Conservation (phyloP, 2,797 vertebrate genomes). For the Crenuchus spilurus region DNA sequence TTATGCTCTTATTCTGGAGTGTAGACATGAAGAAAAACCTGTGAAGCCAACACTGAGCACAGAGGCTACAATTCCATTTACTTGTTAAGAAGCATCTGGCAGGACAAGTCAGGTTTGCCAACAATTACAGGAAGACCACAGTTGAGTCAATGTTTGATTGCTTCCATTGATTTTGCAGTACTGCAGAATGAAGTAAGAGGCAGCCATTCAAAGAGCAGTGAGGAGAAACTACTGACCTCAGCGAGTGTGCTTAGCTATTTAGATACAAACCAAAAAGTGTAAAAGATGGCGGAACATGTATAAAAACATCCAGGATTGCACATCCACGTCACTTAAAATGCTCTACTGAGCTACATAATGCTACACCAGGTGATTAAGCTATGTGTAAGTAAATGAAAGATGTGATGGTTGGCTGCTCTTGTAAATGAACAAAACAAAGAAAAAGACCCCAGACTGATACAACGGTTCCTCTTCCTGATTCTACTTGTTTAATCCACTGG, state of each 20-base stretch:
- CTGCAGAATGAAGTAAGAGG: background rate
- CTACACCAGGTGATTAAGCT: too few species aligned
- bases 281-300: background rate
- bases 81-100: background rate
- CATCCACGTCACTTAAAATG: too few species aligned
- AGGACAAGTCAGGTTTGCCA: background rate
- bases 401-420: too few species aligned
- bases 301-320: background rate
- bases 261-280: background rate
- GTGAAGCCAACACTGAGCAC: background rate
- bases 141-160: slow-evolving; percentile 31
- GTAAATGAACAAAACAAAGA: background rate
- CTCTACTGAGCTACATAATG: too few species aligned
- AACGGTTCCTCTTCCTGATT: background rate
- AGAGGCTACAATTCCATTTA: background rate
- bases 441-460: background rate
- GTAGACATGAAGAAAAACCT: background rate
- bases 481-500: too few species aligned
- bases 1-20: background rate
- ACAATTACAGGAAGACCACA: slow-evolving; percentile 23
- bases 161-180: slow-evolving; percentile 21
- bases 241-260: background rate
- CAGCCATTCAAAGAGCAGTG: background rate
- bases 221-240: background rate
- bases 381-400: too few species aligned